phyloP scores from a whole-genome alignment of 2,797 vertebrate genomes.

The Phrynocephalus vlangalii region DNA sequence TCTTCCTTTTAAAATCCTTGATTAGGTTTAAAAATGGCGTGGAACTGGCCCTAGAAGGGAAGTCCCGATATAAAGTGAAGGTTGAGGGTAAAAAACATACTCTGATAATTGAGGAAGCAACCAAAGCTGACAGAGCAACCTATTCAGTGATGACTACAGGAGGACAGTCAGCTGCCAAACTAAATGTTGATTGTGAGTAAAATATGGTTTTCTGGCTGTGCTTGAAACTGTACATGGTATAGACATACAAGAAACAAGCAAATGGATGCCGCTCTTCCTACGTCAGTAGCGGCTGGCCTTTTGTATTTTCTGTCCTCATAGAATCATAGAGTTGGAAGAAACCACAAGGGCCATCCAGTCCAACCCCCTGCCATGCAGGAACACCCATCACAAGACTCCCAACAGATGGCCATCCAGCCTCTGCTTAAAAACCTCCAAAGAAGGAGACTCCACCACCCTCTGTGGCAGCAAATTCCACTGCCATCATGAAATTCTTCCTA shows the following conservation, averaged over 20 bases:
- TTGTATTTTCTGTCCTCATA: too few species aligned
- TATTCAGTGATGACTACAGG: slow-evolving; percentile 95
- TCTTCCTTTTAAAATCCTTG: slow-evolving; percentile 23
- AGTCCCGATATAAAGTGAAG: slow-evolving; percentile 91
- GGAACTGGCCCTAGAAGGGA: slow-evolving; percentile 90
- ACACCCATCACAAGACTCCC: too few species aligned
- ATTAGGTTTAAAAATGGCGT: slow-evolving; percentile 96
- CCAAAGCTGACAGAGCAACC: slow-evolving; percentile 89
- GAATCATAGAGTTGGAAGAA: too few species aligned
- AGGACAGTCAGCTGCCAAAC: slow-evolving; percentile 88
- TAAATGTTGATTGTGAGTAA: slow-evolving; percentile 89
- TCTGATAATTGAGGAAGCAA: slow-evolving; percentile 92
- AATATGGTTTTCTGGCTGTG: neutral
- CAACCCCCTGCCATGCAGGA: too few species aligned
- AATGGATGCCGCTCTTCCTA: slow-evolving; percentile 13
- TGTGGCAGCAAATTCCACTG: too few species aligned
- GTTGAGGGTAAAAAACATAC: slow-evolving; percentile 92
- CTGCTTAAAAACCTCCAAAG: too few species aligned
- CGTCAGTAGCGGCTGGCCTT: neutral
- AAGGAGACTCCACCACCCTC: too few species aligned
- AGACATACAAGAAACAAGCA: neutral
- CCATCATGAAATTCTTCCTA: too few species aligned
- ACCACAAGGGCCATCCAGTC: too few species aligned
- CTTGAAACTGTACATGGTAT: neutral
- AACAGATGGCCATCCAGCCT: too few species aligned